A percentile compares a stretch with the other conserved stretches of the same genome.
Conservation (phyloP, 2,113 vertebrate genomes). For the Cryptomyrus ogoouensis region DNA sequence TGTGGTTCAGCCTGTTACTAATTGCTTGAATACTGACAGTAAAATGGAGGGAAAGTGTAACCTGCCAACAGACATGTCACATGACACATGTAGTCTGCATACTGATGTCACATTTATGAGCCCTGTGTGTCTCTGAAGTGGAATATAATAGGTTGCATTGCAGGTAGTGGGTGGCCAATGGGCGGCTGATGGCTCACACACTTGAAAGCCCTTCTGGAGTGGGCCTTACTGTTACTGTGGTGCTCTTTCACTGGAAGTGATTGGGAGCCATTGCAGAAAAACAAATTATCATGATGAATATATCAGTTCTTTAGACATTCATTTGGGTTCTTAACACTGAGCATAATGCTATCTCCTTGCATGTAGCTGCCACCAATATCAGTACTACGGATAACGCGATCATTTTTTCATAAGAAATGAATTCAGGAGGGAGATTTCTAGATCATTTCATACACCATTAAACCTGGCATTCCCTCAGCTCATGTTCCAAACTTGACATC, state of each 20-base stretch:
- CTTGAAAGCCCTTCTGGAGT: not conserved
- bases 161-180: slow-evolving; percentile 37
- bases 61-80: slow-evolving; percentile 35
- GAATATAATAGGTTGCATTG: slow-evolving; percentile 53
- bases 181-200: slow-evolving; percentile 43
- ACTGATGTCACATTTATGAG: slow-evolving; percentile 55
- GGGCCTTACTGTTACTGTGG: not conserved
- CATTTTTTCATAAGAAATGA: not conserved
- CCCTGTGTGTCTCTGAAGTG: slow-evolving; percentile 56
- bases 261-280: not conserved
- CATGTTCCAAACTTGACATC: not conserved
- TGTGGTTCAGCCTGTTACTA: not conserved
- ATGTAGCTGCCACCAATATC: not conserved
- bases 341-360: not conserved
- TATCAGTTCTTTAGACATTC: not conserved
- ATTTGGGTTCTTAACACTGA: not conserved
- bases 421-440: not conserved
- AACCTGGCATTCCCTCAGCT: not conserved
- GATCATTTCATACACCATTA: not conserved
- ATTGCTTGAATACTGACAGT: not conserved
- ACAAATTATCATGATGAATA: not conserved
- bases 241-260: not conserved
- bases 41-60: slow-evolving; percentile 21
- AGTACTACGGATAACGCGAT: not conserved
- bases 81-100: slow-evolving; percentile 55